These are phyloP conservation scores for Macaca fascicularis DNA, from an alignment of 2,113 vertebrate genomes.

Conservation along the genomic window DNA sequence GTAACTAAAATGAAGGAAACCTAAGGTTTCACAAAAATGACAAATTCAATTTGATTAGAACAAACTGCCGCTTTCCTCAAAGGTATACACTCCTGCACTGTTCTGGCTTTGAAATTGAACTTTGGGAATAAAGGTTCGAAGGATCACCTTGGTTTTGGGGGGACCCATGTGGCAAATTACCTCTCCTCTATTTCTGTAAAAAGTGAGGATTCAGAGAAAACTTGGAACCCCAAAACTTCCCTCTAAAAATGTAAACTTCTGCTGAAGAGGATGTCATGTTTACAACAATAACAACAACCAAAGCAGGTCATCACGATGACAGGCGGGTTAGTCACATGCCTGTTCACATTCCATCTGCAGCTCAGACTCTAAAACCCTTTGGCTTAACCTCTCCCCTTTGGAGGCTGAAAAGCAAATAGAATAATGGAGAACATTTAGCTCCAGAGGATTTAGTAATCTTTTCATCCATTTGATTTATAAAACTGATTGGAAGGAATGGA, in stretches of 20 bases:
- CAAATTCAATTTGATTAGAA: slow-evolving; percentile 42
- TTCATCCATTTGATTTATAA: not conserved
- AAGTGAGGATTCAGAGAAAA: slow-evolving; percentile 33
- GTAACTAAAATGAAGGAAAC: not conserved
- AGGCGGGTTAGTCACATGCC: not conserved
- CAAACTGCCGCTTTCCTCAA: not conserved
- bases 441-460: slow-evolving; percentile 31
- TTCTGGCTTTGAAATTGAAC: not conserved
- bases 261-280: not conserved
- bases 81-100: not conserved
- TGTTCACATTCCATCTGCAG: not conserved
- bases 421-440: not conserved
- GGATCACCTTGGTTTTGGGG: not conserved
- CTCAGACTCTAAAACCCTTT: not conserved
- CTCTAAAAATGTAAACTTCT: not conserved
- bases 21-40: slow-evolving; percentile 58
- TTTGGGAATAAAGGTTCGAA: slow-evolving; percentile 37
- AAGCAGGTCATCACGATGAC: not conserved
- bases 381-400: slow-evolving; percentile 24
- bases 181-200: slow-evolving; percentile 29
- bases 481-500: not conserved
- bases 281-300: not conserved
- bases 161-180: not conserved
- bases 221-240: not conserved
- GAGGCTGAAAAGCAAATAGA: not conserved